Percentiles rank a stretch among this genome's conserved stretches.
Conservation (phyloP, 2,113 vertebrate genomes). For the Entosphenus tridentatus region DNA sequence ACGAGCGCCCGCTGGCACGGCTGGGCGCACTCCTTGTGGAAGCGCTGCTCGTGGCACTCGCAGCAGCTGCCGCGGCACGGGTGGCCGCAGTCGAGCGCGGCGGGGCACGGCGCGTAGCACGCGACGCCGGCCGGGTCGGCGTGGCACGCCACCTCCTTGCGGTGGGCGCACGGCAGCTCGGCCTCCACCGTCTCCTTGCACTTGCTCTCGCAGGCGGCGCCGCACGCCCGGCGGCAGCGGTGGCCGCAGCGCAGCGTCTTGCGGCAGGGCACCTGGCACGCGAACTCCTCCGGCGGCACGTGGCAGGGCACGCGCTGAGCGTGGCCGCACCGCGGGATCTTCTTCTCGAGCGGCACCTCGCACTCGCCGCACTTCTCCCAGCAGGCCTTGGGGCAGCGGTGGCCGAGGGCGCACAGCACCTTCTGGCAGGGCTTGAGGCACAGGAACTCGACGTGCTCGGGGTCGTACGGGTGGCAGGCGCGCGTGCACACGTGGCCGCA, state of each 20-base stretch:
- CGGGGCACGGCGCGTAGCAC: constrained; percentile 26
- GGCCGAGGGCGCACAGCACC: constrained; percentile 10
- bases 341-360: constrained; percentile 11
- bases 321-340: constrained; percentile 15
- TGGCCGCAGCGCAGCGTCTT: constrained; percentile 13
- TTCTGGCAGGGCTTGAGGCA: constrained; percentile 12
- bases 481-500: constrained; percentile 15
- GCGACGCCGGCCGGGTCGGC: constrained; percentile 14
- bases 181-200: constrained; percentile 16
- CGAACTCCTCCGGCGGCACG: not conserved
- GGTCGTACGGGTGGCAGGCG: constrained; percentile 14
- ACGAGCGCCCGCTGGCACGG: constrained; percentile 35
- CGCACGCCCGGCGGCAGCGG: constrained; percentile 10
- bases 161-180: constrained; percentile 40
- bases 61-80: constrained; percentile 41
- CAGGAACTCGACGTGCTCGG: constrained; percentile 10
- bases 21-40: constrained; percentile 30
- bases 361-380: constrained; percentile 11
- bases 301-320: constrained; percentile 14
- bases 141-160: constrained; percentile 28
- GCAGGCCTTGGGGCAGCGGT: constrained; percentile 13
- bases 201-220: constrained; percentile 10
- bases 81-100: constrained; percentile 41
- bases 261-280: constrained; percentile 12
- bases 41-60: constrained; percentile 43